Percentiles rank a stretch among this genome's conserved stretches.
Evolutionary conservation across 1,140 invertebrate genomes (phyloP).

Genomic region (Antheraea mylitta): DNA sequence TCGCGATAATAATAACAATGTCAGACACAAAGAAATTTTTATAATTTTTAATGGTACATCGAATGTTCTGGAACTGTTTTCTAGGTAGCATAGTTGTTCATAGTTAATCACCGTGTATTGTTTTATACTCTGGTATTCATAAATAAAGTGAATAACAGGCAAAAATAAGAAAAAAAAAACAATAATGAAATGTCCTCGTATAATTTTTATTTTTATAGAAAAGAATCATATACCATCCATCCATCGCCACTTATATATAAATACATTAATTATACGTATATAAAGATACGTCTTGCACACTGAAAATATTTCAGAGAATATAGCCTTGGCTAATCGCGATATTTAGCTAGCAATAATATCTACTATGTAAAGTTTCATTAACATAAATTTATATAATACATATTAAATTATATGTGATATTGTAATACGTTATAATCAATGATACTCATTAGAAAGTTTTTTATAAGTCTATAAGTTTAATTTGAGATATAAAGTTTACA

Average conservation of each 20-base stretch:
- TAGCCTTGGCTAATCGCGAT: conserved; percentile 74
- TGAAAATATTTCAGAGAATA: conserved; percentile 63
- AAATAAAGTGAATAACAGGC: too few relatives aligned
- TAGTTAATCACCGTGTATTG: too few relatives aligned
- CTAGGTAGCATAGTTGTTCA: too few relatives aligned
- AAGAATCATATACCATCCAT: conserved; percentile 70
- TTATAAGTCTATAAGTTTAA: conserved; percentile 9
- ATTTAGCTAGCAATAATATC: conserved; percentile 71
- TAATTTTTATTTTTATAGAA: conserved; percentile 72
- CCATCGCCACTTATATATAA: conserved; percentile 70
- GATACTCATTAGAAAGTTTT: conserved; percentile 27
- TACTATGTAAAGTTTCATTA: conserved; percentile 59
- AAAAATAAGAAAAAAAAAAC: not conserved
- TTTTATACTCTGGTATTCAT: too few relatives aligned
- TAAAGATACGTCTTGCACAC: conserved; percentile 40
- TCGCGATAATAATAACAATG: too few relatives aligned
- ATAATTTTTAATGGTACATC: too few relatives aligned
- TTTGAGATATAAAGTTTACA: conserved; percentile 6
- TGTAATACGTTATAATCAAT: conserved; percentile 29
- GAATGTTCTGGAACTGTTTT: too few relatives aligned
- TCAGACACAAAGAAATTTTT: too few relatives aligned
- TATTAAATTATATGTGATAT: conserved; percentile 37
- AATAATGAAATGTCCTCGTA: conserved; percentile 49
- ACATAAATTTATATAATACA: conserved; percentile 63
- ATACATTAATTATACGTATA: conserved; percentile 56